Percentiles rank a stretch among this genome's conserved stretches.
Conservation (phyloP, 2,113 vertebrate genomes). For the Tyrannus savana region DNA sequence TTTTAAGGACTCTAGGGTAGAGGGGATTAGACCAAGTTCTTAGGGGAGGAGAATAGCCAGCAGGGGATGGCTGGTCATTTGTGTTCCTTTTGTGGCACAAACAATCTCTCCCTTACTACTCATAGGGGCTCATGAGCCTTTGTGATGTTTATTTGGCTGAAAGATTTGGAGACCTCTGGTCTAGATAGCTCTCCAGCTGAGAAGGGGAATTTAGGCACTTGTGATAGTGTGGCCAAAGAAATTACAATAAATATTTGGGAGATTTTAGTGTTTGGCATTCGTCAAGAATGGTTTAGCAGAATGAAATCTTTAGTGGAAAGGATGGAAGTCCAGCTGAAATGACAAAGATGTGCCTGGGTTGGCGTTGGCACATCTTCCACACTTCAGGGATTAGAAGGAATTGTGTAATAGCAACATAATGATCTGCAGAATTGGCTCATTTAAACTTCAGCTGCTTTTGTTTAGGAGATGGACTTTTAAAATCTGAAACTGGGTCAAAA, state of each 20-base stretch:
- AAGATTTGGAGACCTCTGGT: conserved; percentile 59
- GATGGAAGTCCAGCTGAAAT: conserved; percentile 56
- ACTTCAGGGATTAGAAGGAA: conserved; percentile 59
- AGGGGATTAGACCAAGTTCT: conserved; percentile 54
- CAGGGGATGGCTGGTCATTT: conserved; percentile 61
- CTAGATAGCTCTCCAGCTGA: conserved; percentile 57
- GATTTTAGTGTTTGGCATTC: conserved; percentile 51
- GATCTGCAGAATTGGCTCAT: conserved; percentile 62
- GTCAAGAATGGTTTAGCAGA: conserved; percentile 32
- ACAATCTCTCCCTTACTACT: conserved; percentile 50
- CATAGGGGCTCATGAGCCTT: conserved; percentile 17
- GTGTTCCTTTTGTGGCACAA: conserved; percentile 60
- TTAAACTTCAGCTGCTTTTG: conserved; percentile 69
- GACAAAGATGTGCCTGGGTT: conserved; percentile 59
- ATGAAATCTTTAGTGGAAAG: conserved; percentile 29
- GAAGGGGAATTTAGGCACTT: conserved; percentile 54
- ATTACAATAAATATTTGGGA: conserved; percentile 56
- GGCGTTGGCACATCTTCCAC: conserved; percentile 52
- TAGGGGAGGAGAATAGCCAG: conserved; percentile 51
- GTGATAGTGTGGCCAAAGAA: conserved; percentile 44
- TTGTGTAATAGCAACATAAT: conserved; percentile 65
- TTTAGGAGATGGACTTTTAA: conserved; percentile 54
- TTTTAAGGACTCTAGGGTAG: conserved; percentile 30
- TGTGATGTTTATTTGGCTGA: conserved; percentile 57
- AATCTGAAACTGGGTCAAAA: conserved; percentile 61